phyloP scores from a whole-genome alignment of 2,797 vertebrate genomes.

The Pseudomugil tenellus region DNA sequence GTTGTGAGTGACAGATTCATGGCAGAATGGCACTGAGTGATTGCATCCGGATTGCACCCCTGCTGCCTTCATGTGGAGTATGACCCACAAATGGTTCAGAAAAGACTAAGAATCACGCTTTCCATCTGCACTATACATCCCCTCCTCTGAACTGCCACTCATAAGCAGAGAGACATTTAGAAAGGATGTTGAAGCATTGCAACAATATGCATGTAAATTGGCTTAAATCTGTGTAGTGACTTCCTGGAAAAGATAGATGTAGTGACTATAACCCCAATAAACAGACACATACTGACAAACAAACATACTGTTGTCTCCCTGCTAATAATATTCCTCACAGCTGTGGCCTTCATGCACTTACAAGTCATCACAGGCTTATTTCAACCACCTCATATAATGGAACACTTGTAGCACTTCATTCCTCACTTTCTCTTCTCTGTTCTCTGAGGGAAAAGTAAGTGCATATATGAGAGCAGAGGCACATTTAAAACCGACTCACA shows the following conservation, averaged over 20 bases:
- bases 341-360: constrained; percentile 71
- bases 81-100: constrained; percentile 30
- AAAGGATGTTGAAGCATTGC: constrained; percentile 1
- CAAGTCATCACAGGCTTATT: constrained; percentile 68
- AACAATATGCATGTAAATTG: constrained; percentile 36
- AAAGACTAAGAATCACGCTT: constrained; percentile 32
- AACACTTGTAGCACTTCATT: constrained; percentile 46
- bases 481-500: constrained; percentile 19
- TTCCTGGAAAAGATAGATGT: constrained; percentile 22
- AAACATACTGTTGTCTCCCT: constrained; percentile 56
- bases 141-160: constrained; percentile 11
- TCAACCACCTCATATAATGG: constrained; percentile 63
- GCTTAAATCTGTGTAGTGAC: constrained; percentile 17
- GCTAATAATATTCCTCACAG: constrained; percentile 69
- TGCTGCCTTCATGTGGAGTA: constrained; percentile 47
- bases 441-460: constrained; percentile 11
- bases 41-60: constrained; percentile 52
- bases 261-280: constrained; percentile 27
- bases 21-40: constrained; percentile 45
- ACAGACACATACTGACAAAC: constrained; percentile 31
- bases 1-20: constrained; percentile 65
- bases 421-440: constrained; percentile 25
- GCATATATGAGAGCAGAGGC: constrained; percentile 14
- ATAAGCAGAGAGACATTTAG: constrained; percentile 8
- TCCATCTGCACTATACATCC: constrained; percentile 17